These are phyloP conservation scores for Epinephelus awoara DNA, from an alignment of 2,797 vertebrate genomes.

Conservation along the genomic window DNA sequence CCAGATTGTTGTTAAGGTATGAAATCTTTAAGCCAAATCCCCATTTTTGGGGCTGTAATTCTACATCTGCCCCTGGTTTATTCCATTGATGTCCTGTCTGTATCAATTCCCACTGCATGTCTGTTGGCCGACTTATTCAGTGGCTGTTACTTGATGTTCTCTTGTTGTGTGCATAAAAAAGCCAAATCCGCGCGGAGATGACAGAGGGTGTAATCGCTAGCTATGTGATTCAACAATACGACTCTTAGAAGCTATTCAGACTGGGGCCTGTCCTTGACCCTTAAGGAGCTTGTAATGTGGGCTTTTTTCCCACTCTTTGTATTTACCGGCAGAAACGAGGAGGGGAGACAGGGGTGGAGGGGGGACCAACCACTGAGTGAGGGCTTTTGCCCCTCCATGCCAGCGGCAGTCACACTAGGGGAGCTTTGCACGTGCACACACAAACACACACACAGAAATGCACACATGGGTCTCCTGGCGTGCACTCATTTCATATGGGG, in stretches of 20 bases:
- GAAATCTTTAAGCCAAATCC: conserved; percentile 73
- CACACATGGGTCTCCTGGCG: conserved; percentile 76
- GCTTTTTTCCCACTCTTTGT: conserved; percentile 86
- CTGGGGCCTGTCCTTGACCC: conserved; percentile 89
- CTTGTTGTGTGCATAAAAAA: conserved; percentile 72
- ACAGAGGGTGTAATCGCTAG: conserved; percentile 89
- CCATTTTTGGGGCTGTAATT: conserved; percentile 64
- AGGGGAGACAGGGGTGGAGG: conserved; percentile 48
- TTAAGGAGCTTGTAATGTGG: conserved; percentile 91
- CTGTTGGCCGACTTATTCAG: conserved; percentile 78
- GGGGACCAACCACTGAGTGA: conserved; percentile 75
- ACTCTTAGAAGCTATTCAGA: conserved; percentile 87
- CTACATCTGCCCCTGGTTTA: conserved; percentile 70
- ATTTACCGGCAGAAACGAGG: conserved; percentile 78
- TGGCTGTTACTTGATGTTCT: conserved; percentile 73
- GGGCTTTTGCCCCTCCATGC: conserved; percentile 83
- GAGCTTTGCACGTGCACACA: conserved; percentile 30
- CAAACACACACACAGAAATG: conserved; percentile 29
- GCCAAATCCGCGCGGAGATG: conserved; percentile 84
- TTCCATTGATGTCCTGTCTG: conserved; percentile 76
- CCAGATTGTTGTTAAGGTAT: conserved; percentile 63
- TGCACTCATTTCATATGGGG: conserved; percentile 79
- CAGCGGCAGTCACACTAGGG: conserved; percentile 82
- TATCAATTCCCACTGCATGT: conserved; percentile 83
- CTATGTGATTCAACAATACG: conserved; percentile 88